Percentiles rank a stretch among this genome's conserved stretches.
phyloP scores from a whole-genome alignment of 2,797 vertebrate species.

The Sebastes aleutianus region DNA sequence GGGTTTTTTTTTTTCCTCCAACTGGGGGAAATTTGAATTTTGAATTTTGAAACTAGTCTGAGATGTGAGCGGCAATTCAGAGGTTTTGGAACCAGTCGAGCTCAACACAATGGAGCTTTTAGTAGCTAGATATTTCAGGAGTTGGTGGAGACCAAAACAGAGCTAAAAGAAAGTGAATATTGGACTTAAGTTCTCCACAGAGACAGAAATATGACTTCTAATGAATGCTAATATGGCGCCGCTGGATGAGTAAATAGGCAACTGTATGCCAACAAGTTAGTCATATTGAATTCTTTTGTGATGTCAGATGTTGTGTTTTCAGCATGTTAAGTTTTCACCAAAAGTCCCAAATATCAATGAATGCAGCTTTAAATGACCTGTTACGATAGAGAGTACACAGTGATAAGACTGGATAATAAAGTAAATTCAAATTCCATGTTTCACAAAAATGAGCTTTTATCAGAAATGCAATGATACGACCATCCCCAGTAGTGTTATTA shows the following conservation, averaged over 20 bases:
- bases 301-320: neutral
- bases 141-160: neutral
- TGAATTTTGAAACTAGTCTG: neutral
- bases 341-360: neutral
- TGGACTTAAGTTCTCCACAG: neutral
- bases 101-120: too few species aligned
- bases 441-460: neutral
- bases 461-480: neutral
- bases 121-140: neutral
- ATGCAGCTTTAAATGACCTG: neutral
- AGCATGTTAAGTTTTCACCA: neutral
- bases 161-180: neutral
- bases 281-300: neutral
- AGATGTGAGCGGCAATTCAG: neutral
- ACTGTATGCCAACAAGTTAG: neutral
- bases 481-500: neutral
- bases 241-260: neutral
- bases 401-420: neutral
- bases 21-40: too few species aligned
- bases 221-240: neutral
- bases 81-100: too few species aligned
- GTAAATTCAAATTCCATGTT: neutral
- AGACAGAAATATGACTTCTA: neutral
- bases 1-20: too few species aligned
- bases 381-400: neutral